Evolutionary conservation across 2,113 vertebrate species (phyloP).

Genomic region (Caranx melampygus): DNA sequence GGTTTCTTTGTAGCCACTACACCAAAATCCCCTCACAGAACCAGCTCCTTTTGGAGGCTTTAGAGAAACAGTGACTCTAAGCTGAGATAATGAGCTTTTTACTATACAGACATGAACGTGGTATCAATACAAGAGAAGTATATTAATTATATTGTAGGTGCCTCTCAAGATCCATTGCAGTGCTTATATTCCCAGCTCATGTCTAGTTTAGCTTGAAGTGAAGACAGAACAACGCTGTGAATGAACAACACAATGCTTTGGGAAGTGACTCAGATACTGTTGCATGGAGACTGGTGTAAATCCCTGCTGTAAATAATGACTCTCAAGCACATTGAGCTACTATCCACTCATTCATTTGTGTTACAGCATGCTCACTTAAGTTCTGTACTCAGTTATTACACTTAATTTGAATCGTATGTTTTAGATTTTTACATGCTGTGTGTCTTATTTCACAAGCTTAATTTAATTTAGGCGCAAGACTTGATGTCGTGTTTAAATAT

Average conservation of each 20-base stretch:
- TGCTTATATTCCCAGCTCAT: no score
- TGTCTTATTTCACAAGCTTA: not conserved
- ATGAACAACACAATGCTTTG: not conserved
- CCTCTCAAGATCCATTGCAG: not conserved
- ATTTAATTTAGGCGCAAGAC: slow-evolving; percentile 9
- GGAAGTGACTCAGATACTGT: slow-evolving; percentile 25
- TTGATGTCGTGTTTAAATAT: slow-evolving; percentile 3
- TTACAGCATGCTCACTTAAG: slow-evolving; percentile 17
- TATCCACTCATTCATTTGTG: slow-evolving; percentile 14
- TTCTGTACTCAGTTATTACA: slow-evolving; percentile 9
- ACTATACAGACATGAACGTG: no score
- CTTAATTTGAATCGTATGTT: slow-evolving; percentile 4
- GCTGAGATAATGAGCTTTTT: no score
- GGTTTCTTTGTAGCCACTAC: no score
- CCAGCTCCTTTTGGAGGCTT: no score
- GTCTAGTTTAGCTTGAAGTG: not conserved
- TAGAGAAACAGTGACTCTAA: no score
- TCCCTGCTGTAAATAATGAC: slow-evolving; percentile 5
- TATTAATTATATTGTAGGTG: no score
- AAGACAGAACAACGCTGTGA: not conserved
- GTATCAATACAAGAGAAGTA: no score
- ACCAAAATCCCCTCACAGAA: no score
- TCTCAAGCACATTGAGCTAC: slow-evolving; percentile 3
- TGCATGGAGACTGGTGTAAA: not conserved
- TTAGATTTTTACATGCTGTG: not conserved